Percentiles rank a stretch among this genome's conserved stretches.
These are phyloP conservation scores for Pseudochirops corinnae DNA, from an alignment of 2,797 vertebrate species.

Conservation along the genomic window DNA sequence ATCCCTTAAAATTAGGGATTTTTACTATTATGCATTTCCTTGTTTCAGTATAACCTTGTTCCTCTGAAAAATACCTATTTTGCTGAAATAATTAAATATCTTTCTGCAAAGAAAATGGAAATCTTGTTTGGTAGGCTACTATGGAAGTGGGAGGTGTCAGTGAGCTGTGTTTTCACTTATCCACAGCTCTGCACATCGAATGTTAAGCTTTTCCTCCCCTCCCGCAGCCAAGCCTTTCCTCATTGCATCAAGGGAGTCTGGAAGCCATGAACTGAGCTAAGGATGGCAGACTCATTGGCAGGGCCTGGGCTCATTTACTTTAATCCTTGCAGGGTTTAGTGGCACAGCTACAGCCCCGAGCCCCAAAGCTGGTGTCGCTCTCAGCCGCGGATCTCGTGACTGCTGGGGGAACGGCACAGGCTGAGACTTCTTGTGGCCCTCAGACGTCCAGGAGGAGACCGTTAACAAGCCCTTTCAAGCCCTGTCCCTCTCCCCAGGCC, in stretches of 20 bases:
- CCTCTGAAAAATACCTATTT: constrained; percentile 39
- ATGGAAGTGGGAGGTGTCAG: constrained; percentile 21
- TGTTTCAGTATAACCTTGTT: constrained; percentile 26
- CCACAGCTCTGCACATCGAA: background rate
- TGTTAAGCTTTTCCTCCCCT: constrained; percentile 36
- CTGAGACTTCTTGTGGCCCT: constrained; percentile 35
- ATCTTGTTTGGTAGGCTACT: background rate
- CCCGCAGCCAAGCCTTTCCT: background rate
- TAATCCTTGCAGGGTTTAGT: constrained; percentile 34
- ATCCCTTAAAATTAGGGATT: constrained; percentile 9
- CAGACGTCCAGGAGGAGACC: constrained; percentile 42
- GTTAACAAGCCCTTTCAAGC: background rate
- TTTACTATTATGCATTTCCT: background rate
- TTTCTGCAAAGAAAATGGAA: constrained; percentile 50
- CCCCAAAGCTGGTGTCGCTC: background rate
- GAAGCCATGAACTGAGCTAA: background rate
- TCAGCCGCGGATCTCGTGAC: constrained; percentile 17
- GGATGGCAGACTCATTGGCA: background rate
- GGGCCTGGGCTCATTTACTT: constrained; percentile 19
- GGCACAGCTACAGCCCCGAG: background rate
- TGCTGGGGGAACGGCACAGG: constrained; percentile 14
- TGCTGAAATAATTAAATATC: constrained; percentile 33
- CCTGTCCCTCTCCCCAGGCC: constrained; percentile 55
- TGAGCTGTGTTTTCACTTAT: constrained; percentile 38
- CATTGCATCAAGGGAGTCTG: background rate